phyloP scores from a whole-genome alignment of 2,888 invertebrate species.

The Plagodis dolabraria region DNA sequence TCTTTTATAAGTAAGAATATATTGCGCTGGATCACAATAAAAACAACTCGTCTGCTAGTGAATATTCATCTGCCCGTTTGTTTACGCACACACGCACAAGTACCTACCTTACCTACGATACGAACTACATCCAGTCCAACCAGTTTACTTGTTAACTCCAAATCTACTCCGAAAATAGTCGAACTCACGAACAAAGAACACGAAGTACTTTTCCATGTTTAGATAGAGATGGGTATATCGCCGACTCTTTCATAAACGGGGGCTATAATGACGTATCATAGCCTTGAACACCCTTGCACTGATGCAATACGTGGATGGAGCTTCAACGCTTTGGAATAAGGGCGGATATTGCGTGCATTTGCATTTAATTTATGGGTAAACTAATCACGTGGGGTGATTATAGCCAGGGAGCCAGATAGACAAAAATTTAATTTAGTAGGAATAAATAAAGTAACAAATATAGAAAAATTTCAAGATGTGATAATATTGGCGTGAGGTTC shows the following conservation, averaged over 20 bases:
- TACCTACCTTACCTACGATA: not conserved
- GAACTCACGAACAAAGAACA: constrained; percentile 55
- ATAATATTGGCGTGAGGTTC: no score
- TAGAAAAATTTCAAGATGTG: no score
- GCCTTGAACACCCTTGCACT: constrained; percentile 56
- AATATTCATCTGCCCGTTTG: not conserved
- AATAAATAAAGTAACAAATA: no score
- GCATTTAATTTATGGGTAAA: constrained; percentile 43
- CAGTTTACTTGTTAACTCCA: constrained; percentile 21
- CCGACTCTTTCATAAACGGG: constrained; percentile 52
- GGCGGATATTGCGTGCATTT: constrained; percentile 39
- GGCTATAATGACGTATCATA: constrained; percentile 74
- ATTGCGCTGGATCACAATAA: no score
- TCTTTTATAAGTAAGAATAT: no score
- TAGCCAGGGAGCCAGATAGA: constrained; percentile 43
- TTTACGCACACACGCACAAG: not conserved
- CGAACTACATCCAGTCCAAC: constrained; percentile 14
- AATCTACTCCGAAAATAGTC: constrained; percentile 38
- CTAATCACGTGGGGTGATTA: constrained; percentile 55
- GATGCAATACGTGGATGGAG: constrained; percentile 41
- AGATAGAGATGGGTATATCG: constrained; percentile 37
- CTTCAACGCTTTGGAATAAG: constrained; percentile 31
- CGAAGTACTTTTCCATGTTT: constrained; percentile 48
- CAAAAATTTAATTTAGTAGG: constrained; percentile 11
- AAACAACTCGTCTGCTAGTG: not conserved